Base-by-base conservation (phyloP, 2,888 invertebrate species). In the Quadriops clusia region DNA sequence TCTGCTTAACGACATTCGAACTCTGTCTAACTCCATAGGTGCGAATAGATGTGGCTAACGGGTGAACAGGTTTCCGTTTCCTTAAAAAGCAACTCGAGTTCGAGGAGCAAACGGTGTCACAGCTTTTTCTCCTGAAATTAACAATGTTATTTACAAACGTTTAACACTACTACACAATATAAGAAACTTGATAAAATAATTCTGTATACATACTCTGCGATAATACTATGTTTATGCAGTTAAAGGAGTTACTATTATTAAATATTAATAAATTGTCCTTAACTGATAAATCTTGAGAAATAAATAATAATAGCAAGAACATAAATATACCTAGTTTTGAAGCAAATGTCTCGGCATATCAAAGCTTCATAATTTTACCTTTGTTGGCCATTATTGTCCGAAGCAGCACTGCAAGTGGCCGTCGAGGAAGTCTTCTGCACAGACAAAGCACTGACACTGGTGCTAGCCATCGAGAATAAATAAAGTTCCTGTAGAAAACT, bases 1-100 rank as follows among this genome's bases (percentile, higher is more conserved):
- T 65, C 54, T 84, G 75, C 15, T 53, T 47, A 5, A 62, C 57
- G 3, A 45, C 35, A 38, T 51, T 57, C 14, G 27, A 26, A 10
- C 30, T 20, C 18, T 23, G 26, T 30, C 22, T 38, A 8, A 36
- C 29, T 17, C 32, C 30, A 16, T 31, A 33, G 6, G 37, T 33
- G n/a, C 42, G 38, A 12, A 48, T 23, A 1, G 48, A 40, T 5
- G 30, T 48, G 32, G 60, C 55, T 26, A 61, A 41, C 2, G 60
- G 60, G 47, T 61, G 57, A 29, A 47, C 40, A 4, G 55, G 54
- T 42, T 59, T 60, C 38, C 55, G 47, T 43, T 46, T 53, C 42
- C 55, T 56, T 20, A 60, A 47, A 39, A 49, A 51, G 42, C 60
- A 61, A 43, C 58, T 60, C 8, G 60, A 55, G 47, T 55, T 60